These are phyloP conservation scores for Corythornis vintsioides DNA, from an alignment of 2,113 vertebrate genomes.

Conservation along the genomic window DNA sequence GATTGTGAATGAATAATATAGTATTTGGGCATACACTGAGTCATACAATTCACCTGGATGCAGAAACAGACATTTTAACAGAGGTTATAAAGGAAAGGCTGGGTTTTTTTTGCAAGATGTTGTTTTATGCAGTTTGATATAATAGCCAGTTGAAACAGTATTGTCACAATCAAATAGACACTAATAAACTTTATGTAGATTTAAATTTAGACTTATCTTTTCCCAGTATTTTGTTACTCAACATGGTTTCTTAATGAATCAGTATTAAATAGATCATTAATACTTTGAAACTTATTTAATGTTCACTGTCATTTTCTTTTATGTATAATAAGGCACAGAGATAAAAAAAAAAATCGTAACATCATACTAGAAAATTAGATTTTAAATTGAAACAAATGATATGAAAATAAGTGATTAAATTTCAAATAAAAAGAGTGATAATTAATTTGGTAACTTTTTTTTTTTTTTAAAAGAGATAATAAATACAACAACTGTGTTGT, in stretches of 20 bases:
- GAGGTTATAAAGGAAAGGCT: neutral
- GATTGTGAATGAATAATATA: neutral
- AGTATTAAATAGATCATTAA: neutral
- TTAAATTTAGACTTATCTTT: neutral
- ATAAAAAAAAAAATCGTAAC: slow-evolving; percentile 13
- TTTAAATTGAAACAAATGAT: neutral
- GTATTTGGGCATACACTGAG: neutral
- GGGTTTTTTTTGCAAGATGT: neutral
- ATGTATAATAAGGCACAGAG: neutral
- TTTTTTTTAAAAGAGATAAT: too few species aligned
- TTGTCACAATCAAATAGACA: neutral
- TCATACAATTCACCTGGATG: neutral
- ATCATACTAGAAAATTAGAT: neutral
- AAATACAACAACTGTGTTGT: too few species aligned
- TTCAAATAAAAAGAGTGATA: neutral
- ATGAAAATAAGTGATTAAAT: slow-evolving; percentile 34
- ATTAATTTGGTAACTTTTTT: neutral
- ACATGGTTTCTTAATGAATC: neutral
- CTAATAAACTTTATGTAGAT: neutral
- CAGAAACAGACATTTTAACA: neutral
- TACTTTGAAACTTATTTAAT: neutral
- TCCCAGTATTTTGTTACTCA: neutral
- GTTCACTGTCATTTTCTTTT: neutral
- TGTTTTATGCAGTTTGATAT: neutral
- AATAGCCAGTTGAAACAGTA: neutral